Evolutionary conservation across 2,797 vertebrate genomes (phyloP).

Genomic region (Picus viridis): DNA sequence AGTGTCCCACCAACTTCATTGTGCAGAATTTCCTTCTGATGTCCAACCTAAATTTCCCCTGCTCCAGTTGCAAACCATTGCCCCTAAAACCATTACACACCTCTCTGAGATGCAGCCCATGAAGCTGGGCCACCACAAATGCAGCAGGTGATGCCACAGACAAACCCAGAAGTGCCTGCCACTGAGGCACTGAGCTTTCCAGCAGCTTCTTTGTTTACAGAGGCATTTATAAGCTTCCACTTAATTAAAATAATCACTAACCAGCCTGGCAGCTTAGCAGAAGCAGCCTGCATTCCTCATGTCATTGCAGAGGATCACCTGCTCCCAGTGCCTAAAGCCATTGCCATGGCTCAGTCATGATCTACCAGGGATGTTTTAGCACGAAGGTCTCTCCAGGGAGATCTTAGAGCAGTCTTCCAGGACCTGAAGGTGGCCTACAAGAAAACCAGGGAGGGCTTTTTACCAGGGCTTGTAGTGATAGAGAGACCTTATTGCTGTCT

Average conservation of each 20-base stretch:
- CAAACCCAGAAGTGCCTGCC: background rate
- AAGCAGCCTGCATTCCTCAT: background rate
- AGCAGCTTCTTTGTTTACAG: background rate
- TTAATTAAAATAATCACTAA: background rate
- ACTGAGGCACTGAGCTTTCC: background rate
- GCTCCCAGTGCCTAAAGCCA: background rate
- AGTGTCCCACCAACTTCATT: no score
- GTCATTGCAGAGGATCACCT: background rate
- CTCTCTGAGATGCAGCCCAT: rapidly evolving
- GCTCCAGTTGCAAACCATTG: no score
- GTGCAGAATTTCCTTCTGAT: no score
- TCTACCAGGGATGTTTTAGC: background rate
- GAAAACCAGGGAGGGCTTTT: no score
- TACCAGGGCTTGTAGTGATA: no score
- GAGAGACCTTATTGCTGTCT: no score
- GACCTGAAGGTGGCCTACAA: no score
- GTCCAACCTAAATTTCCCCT: no score
- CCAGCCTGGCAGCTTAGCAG: background rate
- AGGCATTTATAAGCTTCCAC: background rate
- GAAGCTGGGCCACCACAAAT: rapidly evolving
- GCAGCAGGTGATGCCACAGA: background rate
- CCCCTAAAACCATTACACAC: background rate
- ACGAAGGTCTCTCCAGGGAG: no score
- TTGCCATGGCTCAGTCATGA: background rate
- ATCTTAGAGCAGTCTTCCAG: no score